Percentiles rank a stretch among this genome's conserved stretches.
These are phyloP conservation scores for Cantharis flavilabris DNA, from an alignment of 2,888 invertebrate genomes.

Conservation along the genomic window DNA sequence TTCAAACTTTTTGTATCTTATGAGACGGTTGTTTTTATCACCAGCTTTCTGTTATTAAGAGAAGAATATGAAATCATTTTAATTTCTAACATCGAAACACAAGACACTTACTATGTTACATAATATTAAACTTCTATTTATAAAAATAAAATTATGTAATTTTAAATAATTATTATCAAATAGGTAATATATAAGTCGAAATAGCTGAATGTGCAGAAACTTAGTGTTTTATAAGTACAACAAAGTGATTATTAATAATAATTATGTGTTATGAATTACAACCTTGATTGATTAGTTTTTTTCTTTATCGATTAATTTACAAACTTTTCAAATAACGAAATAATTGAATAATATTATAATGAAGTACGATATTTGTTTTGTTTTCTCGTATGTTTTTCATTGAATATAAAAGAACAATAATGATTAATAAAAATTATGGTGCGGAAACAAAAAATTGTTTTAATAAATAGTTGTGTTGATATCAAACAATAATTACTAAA, in stretches of 20 bases:
- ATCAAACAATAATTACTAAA: not conserved
- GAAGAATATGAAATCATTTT: too few species aligned
- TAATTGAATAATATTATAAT: not conserved
- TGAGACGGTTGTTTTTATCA: too few species aligned
- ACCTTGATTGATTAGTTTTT: not conserved
- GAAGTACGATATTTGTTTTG: not conserved
- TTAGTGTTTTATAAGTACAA: not conserved
- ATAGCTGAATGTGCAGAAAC: not conserved
- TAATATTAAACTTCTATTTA: too few species aligned
- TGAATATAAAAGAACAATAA: not conserved
- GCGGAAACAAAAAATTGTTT: not conserved
- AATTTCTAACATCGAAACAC: too few species aligned
- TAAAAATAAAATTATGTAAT: not conserved
- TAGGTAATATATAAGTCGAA: not conserved
- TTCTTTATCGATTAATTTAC: not conserved
- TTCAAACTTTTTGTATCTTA: too few species aligned
- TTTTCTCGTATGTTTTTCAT: not conserved
- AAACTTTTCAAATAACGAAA: not conserved
- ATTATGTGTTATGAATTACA: not conserved
- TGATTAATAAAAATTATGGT: not conserved
- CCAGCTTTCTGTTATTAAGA: too few species aligned
- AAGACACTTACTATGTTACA: too few species aligned
- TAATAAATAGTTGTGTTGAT: not conserved
- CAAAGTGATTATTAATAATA: not conserved
- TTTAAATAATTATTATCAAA: not conserved